A percentile compares a stretch with the other conserved stretches of the same genome.
phyloP scores from a whole-genome alignment of 2,113 vertebrate genomes.

The Silurus glanis region DNA sequence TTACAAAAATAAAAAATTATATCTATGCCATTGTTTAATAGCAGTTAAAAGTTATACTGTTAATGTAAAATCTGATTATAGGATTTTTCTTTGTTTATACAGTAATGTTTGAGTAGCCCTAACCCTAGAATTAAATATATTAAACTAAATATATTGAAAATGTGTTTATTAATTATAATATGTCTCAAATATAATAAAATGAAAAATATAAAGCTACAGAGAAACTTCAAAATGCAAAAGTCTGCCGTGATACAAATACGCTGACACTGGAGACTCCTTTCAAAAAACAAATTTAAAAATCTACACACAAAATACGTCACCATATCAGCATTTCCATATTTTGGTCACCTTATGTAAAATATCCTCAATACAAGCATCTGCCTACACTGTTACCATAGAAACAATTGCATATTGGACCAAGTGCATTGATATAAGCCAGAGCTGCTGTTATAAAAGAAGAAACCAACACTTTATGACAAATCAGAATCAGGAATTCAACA shows the following conservation, averaged over 20 bases:
- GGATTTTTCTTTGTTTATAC: neutral
- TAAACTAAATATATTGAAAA: neutral
- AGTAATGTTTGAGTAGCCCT: neutral
- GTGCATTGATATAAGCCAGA: neutral
- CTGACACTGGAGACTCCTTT: neutral
- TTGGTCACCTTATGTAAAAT: neutral
- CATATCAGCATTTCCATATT: neutral
- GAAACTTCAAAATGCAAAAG: neutral
- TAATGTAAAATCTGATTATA: neutral
- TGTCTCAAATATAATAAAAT: too few species aligned
- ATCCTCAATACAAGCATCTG: neutral
- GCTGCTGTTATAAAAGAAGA: neutral
- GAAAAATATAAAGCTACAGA: neutral
- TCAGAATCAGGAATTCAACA: neutral
- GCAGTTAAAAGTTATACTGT: neutral
- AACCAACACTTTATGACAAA: neutral
- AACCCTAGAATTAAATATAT: neutral
- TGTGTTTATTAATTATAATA: too few species aligned
- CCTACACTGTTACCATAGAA: neutral
- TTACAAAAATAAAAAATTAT: neutral
- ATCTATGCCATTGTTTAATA: neutral
- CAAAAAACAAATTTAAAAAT: neutral
- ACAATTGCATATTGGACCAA: neutral
- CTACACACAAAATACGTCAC: neutral
- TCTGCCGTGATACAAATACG: neutral